phyloP scores from a whole-genome alignment of 2,888 invertebrate species.

The Girardia tigrina region DNA sequence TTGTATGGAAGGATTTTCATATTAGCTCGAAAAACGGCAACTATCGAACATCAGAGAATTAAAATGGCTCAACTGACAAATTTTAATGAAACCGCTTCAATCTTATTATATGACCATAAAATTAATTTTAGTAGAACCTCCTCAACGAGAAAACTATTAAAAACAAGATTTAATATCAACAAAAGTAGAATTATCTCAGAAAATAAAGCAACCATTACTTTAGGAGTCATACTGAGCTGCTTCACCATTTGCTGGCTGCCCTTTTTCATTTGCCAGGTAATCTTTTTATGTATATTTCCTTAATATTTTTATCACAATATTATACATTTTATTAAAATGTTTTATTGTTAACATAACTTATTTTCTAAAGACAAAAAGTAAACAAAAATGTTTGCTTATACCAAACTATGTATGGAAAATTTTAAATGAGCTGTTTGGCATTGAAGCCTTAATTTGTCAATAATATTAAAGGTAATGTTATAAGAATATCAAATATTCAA shows the following conservation, averaged over 20 bases:
- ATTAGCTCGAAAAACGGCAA: slow-evolving; percentile 29
- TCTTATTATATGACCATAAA: background rate
- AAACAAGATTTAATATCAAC: background rate
- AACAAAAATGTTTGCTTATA: too few relatives aligned
- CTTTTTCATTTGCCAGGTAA: slow-evolving; percentile 65
- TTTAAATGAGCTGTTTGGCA: too few relatives aligned
- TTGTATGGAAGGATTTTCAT: slow-evolving; percentile 86
- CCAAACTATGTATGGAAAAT: too few relatives aligned
- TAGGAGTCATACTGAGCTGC: slow-evolving; percentile 87
- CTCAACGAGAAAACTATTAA: background rate
- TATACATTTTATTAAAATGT: too few relatives aligned
- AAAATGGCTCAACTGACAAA: background rate
- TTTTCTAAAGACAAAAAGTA: too few relatives aligned
- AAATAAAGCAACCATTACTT: slow-evolving; percentile 82
- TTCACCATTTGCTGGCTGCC: slow-evolving; percentile 86
- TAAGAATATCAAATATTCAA: too few relatives aligned
- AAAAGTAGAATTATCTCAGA: slow-evolving; percentile 52
- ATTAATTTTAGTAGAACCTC: background rate
- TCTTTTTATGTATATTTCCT: too few relatives aligned
- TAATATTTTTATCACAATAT: too few relatives aligned
- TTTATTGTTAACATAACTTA: too few relatives aligned
- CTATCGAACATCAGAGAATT: background rate
- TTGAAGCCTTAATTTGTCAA: too few relatives aligned
- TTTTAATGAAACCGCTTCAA: background rate
- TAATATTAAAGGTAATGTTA: too few relatives aligned